Conservation (phyloP, 1,140 invertebrate genomes). For the Ridgeia piscesae region DNA sequence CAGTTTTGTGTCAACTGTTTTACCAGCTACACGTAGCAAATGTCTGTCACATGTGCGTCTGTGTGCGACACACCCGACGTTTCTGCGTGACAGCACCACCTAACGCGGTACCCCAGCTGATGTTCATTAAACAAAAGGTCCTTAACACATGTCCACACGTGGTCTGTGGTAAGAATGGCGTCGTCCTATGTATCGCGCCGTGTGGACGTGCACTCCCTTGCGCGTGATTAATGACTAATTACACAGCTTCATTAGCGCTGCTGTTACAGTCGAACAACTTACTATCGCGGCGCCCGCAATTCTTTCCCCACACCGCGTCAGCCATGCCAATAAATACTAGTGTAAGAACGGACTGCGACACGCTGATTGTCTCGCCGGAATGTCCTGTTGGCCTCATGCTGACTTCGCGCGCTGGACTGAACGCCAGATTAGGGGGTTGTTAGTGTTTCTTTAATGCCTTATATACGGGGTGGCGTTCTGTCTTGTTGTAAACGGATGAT, state of each 20-base stretch:
- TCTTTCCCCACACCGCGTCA: not conserved
- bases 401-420: not conserved
- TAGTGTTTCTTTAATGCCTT: not conserved
- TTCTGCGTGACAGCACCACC: no score
- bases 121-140: not conserved
- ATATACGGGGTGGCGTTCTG: not conserved
- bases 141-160: not conserved
- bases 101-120: not conserved
- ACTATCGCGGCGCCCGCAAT: not conserved
- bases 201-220: not conserved
- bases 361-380: not conserved
- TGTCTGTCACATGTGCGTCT: no score
- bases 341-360: not conserved
- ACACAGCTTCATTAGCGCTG: not conserved
- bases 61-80: no score
- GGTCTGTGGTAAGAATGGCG: not conserved
- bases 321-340: not conserved
- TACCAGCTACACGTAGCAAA: no score
- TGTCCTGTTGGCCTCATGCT: not conserved
- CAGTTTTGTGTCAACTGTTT: no score
- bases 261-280: not conserved
- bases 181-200: not conserved
- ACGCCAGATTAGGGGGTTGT: not conserved
- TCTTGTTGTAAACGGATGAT: not conserved
- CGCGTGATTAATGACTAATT: not conserved